Evolutionary conservation across 2,888 invertebrate species (phyloP), one percentile per base, ranked within the genome.

Genomic region (Allophyes oxyacanthae): DNA sequence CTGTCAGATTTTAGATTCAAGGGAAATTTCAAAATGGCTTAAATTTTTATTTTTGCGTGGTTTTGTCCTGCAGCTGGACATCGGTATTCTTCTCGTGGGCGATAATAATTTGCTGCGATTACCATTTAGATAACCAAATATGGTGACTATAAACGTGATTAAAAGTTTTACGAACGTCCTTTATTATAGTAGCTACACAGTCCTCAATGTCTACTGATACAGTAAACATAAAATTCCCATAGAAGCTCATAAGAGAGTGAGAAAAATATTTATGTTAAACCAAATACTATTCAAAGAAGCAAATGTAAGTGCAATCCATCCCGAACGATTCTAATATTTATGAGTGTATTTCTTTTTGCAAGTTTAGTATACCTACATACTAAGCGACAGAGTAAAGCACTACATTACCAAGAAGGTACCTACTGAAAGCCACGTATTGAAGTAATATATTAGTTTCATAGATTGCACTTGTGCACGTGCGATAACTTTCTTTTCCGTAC

Each of bases 341-440:
- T 50, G 14, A 51, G 50, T 41, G 43, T 43, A 42, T 38, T 55
- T 46, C 50, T 55, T 45, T 50, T 42, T 32, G 34, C 42, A 15
- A 20, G 20, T 20, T 28, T 15, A n/a, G n/a, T n/a, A n/a, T n/a
- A n/a, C n/a, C n/a, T n/a, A 6, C 26, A 49, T 10, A 37, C 37
- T 28, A 37, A 37, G 38, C 46, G 43, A 46, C 32, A 14, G 8
- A 32, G 49, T 36, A 40, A 20, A 20, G 34, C 44, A 15, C 41
- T 64, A 54, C 45, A 20, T 45, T 36, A 38, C 38, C 53, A 32
- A 40, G 41, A 46, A 33, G 25, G n/a, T n/a, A n/a, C n/a, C n/a
- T 45, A 25, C 42, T 62, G 5, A 9, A n/a, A 68, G 11, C 52
- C 63, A 62, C 53, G 63, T 68, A 54, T 68, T 43, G 63, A 53